Evolutionary conservation across 2,888 invertebrate genomes (phyloP).

Genomic region (Siphonodentalium dalli): DNA sequence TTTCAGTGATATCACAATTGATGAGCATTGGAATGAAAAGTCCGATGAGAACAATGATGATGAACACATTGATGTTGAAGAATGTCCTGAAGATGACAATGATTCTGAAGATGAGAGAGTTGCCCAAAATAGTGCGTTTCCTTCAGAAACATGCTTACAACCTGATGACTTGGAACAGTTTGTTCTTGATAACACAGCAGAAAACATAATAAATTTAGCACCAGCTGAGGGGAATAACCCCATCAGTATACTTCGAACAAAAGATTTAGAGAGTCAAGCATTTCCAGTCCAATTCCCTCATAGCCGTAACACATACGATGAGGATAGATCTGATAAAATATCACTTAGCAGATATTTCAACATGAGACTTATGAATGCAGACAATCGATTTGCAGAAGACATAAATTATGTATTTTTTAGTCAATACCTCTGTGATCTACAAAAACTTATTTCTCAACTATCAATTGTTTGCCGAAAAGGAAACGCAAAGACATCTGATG

Average conservation of each 20-base stretch:
- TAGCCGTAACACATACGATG: constrained; percentile 5
- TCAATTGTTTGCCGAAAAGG: constrained; percentile 21
- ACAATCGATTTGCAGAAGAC: constrained; percentile 16
- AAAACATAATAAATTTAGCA: constrained; percentile 19
- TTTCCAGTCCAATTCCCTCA: constrained; percentile 21
- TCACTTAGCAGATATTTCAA: constrained; percentile 13
- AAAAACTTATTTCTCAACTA: constrained; percentile 9
- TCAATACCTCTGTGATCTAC: constrained; percentile 21
- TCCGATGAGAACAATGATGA: background rate
- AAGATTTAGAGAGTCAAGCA: constrained; percentile 12
- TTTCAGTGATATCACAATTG: constrained; percentile 10
- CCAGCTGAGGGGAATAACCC: constrained; percentile 23
- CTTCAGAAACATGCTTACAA: constrained; percentile 20
- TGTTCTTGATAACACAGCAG: constrained; percentile 9
- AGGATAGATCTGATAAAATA: constrained; percentile 1
- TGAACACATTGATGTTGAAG: background rate
- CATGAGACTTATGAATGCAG: constrained; percentile 8
- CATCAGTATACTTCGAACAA: constrained; percentile 8
- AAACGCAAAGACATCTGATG: background rate
- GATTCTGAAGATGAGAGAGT: background rate
- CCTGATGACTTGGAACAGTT: constrained; percentile 20
- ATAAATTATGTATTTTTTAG: constrained; percentile 14
- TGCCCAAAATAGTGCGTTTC: constrained; percentile 1
- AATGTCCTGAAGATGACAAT: background rate
- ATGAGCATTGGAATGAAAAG: background rate